A percentile compares a stretch with the other conserved stretches of the same genome.
Conservation (phyloP, 2,888 invertebrate species). For the Deilephila elpenor region DNA sequence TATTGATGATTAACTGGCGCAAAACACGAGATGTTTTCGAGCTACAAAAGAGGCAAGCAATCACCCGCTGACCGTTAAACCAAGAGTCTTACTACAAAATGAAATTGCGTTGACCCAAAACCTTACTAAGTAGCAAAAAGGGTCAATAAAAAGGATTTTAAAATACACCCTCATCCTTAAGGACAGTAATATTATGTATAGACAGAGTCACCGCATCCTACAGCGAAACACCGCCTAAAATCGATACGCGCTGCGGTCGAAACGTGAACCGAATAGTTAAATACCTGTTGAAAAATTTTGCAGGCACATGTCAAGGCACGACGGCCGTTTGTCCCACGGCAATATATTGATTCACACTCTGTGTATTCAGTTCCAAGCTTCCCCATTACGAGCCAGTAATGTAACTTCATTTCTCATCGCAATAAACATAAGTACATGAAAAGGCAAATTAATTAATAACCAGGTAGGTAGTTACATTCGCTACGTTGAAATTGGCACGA, state of each 20-base stretch:
- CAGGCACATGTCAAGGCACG: constrained; percentile 31
- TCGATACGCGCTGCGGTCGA: constrained; percentile 37
- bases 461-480: not conserved
- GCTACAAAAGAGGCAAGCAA: no score
- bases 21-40: no score
- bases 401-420: constrained; percentile 23
- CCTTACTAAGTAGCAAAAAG: no score
- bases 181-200: not conserved
- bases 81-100: no score
- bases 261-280: constrained; percentile 39
- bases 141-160: not conserved
- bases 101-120: no score
- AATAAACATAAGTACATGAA: not conserved
- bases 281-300: constrained; percentile 32
- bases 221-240: constrained; percentile 20
- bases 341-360: constrained; percentile 34
- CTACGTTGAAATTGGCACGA: constrained; percentile 1
- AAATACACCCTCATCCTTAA: not conserved
- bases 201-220: not conserved
- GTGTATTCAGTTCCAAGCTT: constrained; percentile 17
- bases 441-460: constrained; percentile 8
- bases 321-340: constrained; percentile 30
- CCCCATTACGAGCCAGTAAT: constrained; percentile 22
- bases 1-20: no score
- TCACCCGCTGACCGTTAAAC: no score